Evolutionary conservation across 2,113 vertebrate species (phyloP).

Genomic region (Salvelinus sp.): DNA sequence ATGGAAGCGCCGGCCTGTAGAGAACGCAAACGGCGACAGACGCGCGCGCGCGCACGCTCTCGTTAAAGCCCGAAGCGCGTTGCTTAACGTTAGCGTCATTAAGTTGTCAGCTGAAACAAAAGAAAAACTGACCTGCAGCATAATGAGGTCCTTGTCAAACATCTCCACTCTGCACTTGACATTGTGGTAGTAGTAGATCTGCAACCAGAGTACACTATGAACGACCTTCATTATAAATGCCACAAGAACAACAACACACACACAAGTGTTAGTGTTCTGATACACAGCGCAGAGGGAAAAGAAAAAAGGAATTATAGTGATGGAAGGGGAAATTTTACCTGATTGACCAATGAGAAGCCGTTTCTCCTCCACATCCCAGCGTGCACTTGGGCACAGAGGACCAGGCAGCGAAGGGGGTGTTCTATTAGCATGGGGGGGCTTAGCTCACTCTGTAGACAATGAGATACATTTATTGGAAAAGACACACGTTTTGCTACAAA

Average conservation of each 20-base stretch:
- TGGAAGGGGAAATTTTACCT: conserved; percentile 72
- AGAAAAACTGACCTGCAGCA: conserved; percentile 81
- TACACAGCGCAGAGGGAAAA: neutral
- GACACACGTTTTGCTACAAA: neutral
- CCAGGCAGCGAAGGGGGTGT: conserved; percentile 91
- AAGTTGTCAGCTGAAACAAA: neutral
- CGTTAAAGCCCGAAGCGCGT: neutral
- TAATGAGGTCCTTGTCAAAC: conserved; percentile 97
- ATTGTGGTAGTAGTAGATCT: conserved; percentile 99
- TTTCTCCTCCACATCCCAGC: conserved; percentile 99
- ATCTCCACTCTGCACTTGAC: conserved; percentile 97
- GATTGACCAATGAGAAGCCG: conserved; percentile 96
- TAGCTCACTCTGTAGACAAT: conserved; percentile 83
- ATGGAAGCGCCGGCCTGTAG: conserved; percentile 93
- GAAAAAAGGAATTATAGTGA: neutral
- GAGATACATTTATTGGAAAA: conserved; percentile 3
- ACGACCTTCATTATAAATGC: conserved; percentile 6
- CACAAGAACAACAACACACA: neutral
- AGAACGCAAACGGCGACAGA: neutral
- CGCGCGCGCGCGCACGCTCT: neutral
- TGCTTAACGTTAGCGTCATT: neutral
- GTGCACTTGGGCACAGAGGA: conserved; percentile 95
- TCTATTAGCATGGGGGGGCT: conserved; percentile 95
- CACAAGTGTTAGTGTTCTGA: too few relatives aligned
- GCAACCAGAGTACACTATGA: conserved; percentile 20